Percentiles rank a stretch among this genome's conserved stretches.
Conservation (phyloP, 2,888 invertebrate genomes). For the Bruchidius siliquastri region DNA sequence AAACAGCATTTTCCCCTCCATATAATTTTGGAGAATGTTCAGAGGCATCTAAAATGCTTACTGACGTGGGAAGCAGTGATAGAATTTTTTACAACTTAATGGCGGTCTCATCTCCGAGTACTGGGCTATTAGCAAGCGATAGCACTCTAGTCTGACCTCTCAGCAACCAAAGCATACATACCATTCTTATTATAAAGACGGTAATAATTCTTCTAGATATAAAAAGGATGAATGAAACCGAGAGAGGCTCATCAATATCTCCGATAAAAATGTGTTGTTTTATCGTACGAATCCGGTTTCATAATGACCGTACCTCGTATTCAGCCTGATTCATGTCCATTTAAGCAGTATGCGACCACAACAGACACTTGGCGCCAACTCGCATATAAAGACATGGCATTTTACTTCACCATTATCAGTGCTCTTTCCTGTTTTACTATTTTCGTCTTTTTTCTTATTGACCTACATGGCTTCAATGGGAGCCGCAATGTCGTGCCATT, state of each 20-base stretch:
- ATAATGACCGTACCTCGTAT: not conserved
- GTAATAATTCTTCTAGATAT: not conserved
- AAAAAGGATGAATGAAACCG: not conserved
- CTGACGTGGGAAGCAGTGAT: no score
- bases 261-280: not conserved
- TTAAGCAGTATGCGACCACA: not conserved
- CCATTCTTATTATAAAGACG: not conserved
- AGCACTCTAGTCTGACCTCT: not conserved
- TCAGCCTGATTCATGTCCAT: not conserved
- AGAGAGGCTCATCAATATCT: not conserved
- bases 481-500: not conserved
- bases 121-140: no score
- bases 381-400: not conserved
- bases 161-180: not conserved
- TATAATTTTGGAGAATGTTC: no score
- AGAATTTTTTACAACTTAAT: no score
- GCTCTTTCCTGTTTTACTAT: not conserved
- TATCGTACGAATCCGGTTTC: not conserved
- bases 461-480: not conserved
- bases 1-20: no score
- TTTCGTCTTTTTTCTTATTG: not conserved
- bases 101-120: no score
- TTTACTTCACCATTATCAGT: not conserved
- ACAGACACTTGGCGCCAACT: not conserved
- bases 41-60: no score